Evolutionary conservation across 35 echinoderm and acorn worm genomes (phyloP), one percentile per base, ranked within the genome.

Genomic region (Chiridota heheva): DNA sequence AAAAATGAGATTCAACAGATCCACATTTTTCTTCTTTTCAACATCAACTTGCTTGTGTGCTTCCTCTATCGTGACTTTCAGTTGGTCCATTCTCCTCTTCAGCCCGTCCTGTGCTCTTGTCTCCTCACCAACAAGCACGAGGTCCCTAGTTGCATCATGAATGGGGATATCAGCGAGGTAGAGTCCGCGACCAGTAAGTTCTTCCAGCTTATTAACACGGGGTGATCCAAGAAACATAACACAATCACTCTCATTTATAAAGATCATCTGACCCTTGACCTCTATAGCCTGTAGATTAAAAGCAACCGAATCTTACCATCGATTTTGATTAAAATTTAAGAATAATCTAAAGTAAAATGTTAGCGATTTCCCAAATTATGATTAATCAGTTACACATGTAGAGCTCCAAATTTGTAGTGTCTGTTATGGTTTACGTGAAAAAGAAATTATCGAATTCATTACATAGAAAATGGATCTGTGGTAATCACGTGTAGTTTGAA

Each of bases 21-120:
- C 92, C 34, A 96, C 92, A 48, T 90, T 96, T 63, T 90, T 96
- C 63, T 86, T 82, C 45, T 85, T 96, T 45, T 96, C 92, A 36
- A 58, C 47, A 26, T 86, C 92, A 18, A 96, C 59, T 18, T 85
- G 69, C 1, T 72, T 61, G 42, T 87, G 77, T 16, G 92, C 88
- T 71, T 96, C 82, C 77, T 90, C 83, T 41, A 96, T 86, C 35
- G 84, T 77, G 1, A 77, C 83, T 81, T 96, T 96, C 29, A 96
- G 78, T 81, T 96, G 89, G 82, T 96, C 92, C 92, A 96, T 96
- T 18, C 88, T 66, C 55, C 86, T 86, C 72, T 96, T 96, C n/a
- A 96, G 83, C 34, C 82, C 82, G 47, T 96, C 92, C 70, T 96
- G 92, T 18, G 92, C 92, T 53, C 84, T 96, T 44, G 82, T 96